Percentiles rank a stretch among this genome's conserved stretches.
Evolutionary conservation across 2,797 vertebrate species (phyloP).

Genomic region (Sarcoramphus papa): DNA sequence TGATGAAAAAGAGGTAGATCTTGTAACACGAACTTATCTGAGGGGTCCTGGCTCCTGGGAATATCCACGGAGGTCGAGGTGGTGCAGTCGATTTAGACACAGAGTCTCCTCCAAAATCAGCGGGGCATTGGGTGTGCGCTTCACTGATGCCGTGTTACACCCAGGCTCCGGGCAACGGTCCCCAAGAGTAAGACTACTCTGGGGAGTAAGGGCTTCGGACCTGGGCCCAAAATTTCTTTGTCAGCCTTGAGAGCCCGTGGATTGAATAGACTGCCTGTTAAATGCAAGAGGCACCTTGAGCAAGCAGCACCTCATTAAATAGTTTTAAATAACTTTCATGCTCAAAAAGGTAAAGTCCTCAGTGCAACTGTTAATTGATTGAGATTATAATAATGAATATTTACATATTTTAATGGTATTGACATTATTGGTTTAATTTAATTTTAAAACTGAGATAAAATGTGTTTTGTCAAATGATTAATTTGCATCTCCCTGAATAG

Average conservation of each 20-base stretch:
- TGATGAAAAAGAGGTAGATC: not conserved
- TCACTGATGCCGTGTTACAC: not conserved
- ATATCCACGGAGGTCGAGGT: not conserved
- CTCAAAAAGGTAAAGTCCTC: not conserved
- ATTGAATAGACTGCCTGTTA: not conserved
- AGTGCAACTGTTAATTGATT: not conserved
- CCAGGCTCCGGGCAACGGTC: not conserved
- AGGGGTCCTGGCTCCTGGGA: not conserved
- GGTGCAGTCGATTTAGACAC: accelerated
- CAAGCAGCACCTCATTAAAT: not conserved
- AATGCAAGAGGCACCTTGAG: not conserved
- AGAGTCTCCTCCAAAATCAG: not conserved
- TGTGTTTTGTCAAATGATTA: not conserved
- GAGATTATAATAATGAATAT: not conserved
- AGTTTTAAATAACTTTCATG: not conserved
- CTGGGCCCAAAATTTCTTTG: not conserved
- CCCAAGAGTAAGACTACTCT: not conserved
- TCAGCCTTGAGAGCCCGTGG: not conserved
- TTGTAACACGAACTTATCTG: not conserved
- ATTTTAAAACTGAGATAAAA: not conserved
- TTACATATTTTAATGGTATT: not conserved
- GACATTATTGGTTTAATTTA: not conserved
- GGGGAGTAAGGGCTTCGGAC: not conserved
- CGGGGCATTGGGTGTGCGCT: accelerated
- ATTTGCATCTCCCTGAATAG: not conserved